phyloP scores from a whole-genome alignment of 2,113 vertebrate species.

The Eupsittula cactorum region DNA sequence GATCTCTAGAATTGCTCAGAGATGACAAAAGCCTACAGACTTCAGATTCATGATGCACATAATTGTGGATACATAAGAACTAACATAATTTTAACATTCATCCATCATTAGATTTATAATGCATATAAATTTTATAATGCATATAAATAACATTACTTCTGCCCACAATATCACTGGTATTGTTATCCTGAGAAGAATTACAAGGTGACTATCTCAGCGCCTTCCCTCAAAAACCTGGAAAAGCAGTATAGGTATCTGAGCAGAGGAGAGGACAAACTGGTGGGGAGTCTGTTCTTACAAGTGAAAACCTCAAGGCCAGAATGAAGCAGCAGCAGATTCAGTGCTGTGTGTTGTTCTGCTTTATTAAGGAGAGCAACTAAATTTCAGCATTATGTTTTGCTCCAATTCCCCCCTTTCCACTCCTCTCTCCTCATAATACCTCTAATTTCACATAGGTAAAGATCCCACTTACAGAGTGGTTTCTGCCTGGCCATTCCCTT shows the following conservation, averaged over 20 bases:
- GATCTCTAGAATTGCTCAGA: background rate
- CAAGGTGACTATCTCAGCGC: background rate
- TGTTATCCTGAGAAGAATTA: background rate
- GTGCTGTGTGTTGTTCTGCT: background rate
- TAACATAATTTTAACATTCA: background rate
- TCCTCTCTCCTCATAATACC: background rate
- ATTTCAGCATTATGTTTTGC: background rate
- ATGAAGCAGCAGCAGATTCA: background rate
- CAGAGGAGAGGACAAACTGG: background rate
- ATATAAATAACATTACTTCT: background rate
- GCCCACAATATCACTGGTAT: background rate
- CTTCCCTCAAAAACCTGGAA: background rate
- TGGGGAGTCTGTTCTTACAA: background rate
- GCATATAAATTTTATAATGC: background rate
- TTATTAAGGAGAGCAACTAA: background rate
- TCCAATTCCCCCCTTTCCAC: background rate
- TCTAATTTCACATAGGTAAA: background rate
- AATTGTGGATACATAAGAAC: background rate
- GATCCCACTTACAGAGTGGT: background rate
- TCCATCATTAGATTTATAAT: background rate
- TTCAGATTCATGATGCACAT: background rate
- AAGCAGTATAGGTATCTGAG: background rate
- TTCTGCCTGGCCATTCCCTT: background rate
- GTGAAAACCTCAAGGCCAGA: background rate
- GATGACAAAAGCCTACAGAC: background rate